Base-by-base conservation (phyloP, 2,113 vertebrate genomes). In the Pachycephala philippinensis region DNA sequence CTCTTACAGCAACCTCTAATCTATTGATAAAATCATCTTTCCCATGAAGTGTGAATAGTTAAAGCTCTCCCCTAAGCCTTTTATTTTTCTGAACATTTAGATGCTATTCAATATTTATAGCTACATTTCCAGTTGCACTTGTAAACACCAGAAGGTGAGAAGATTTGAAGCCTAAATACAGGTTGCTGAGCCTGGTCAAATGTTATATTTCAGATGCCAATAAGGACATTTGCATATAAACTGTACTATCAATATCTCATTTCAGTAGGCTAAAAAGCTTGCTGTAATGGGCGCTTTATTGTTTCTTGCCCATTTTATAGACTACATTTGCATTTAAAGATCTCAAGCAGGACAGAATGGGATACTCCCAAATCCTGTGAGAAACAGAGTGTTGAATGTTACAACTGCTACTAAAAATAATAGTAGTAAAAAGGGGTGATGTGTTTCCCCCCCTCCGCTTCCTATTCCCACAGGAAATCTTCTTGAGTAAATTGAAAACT, bases 141-240 rank as follows among this genome's bases (percentile, higher is more conserved):
- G 81, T 94, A 97, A 97, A 96, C 91, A 96, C 82, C 88, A 97
- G 96, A 96, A 96, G 90, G 86, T 93, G 86, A 63, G 68, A 96
- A 97, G 90, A 90, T 96, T 93, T 92, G 94, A 89, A 97, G 40
- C 78, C 95, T 97, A 97, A 96, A 94, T 96, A 95, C 92, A 97
- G 87, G 91, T 96, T 94, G 74, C 64, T 72, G 86, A 93, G 75
- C 70, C 89, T 92, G 92, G 92, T 97, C 91, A 93, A 94, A 93
- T 84, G 68, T 90, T 95, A 65, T 90, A 91, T 94, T 97, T 97
- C 88, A 96, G 91, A 91, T 71, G 63, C 61, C 93, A 96, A 83
- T 93, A 96, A 72, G 50, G 35, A 54, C 19, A 96, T 97, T 95
- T 96, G 90, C 94, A 94, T 97, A 96, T 86, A 96, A 96, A 95